Conservation (phyloP, 1,140 invertebrate genomes). For the Drosophila repletoides region DNA sequence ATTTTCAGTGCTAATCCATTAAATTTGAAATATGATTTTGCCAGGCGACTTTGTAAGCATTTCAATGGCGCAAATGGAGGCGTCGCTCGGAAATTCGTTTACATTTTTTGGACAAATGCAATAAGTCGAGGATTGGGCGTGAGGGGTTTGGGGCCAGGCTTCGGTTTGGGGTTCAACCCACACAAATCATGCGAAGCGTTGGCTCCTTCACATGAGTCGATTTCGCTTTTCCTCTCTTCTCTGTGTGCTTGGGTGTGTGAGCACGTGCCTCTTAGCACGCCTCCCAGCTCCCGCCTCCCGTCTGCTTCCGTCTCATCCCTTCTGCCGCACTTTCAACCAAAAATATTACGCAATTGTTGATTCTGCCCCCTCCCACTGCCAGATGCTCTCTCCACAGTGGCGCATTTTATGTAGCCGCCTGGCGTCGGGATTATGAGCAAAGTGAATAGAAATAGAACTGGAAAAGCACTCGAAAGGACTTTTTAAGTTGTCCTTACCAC, state of each 20-base stretch:
- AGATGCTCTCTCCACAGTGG: neutral
- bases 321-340: neutral
- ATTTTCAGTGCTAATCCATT: constrained; percentile 60
- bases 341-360: constrained; percentile 40
- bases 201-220: constrained; percentile 12
- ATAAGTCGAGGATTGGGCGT: constrained; percentile 6
- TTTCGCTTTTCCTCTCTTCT: constrained; percentile 29
- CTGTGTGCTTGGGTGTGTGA: neutral
- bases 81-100: constrained; percentile 12
- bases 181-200: constrained; percentile 46
- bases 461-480: constrained; percentile 1
- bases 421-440: constrained; percentile 32
- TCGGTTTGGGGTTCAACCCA: constrained; percentile 16
- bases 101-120: constrained; percentile 43
- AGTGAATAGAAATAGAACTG: constrained; percentile 28
- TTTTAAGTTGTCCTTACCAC: constrained; percentile 18
- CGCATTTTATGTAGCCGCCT: constrained; percentile 13
- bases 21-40: constrained; percentile 68
- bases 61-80: constrained; percentile 16
- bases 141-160: neutral
- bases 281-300: neutral
- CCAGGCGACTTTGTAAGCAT: constrained; percentile 6
- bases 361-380: constrained; percentile 3
- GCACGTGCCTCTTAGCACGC: constrained; percentile 14
- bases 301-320: neutral